Conservation (phyloP, 2,797 vertebrate species). For the Propithecus perrieri region DNA sequence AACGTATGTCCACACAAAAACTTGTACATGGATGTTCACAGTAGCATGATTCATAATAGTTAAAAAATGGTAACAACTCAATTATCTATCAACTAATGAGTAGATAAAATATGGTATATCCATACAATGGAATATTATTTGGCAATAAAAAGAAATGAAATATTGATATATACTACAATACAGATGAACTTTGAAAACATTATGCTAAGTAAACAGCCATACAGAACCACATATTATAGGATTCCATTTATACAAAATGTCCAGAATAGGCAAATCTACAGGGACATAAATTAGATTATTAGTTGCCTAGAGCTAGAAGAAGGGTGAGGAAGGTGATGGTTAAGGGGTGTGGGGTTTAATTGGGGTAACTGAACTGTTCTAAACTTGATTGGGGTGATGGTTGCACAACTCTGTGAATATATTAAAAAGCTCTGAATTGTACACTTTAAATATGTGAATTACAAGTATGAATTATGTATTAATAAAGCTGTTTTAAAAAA, state of each 20-base stretch:
- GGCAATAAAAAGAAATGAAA: background rate
- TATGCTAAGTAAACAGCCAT: background rate
- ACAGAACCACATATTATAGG: background rate
- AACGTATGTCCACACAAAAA: background rate
- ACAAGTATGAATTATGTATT: background rate
- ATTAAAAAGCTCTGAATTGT: background rate
- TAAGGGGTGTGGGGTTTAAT: background rate
- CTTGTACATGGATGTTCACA: background rate
- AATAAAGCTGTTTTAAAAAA: background rate
- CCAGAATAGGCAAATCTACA: background rate
- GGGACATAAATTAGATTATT: background rate
- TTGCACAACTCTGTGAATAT: background rate
- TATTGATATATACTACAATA: background rate
- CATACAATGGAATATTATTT: conserved; percentile 3
- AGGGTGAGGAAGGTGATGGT: background rate
- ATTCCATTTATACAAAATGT: background rate
- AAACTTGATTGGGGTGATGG: background rate
- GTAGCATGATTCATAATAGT: background rate
- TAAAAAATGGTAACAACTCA: background rate
- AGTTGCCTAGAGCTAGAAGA: background rate
- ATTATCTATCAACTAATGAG: background rate
- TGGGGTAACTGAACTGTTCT: background rate
- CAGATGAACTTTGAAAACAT: background rate
- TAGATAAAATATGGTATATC: background rate
- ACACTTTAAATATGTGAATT: conserved; percentile 20